These are phyloP conservation scores for Sarotherodon lohbergeri DNA, from an alignment of 2,113 vertebrate genomes.

Conservation along the genomic window DNA sequence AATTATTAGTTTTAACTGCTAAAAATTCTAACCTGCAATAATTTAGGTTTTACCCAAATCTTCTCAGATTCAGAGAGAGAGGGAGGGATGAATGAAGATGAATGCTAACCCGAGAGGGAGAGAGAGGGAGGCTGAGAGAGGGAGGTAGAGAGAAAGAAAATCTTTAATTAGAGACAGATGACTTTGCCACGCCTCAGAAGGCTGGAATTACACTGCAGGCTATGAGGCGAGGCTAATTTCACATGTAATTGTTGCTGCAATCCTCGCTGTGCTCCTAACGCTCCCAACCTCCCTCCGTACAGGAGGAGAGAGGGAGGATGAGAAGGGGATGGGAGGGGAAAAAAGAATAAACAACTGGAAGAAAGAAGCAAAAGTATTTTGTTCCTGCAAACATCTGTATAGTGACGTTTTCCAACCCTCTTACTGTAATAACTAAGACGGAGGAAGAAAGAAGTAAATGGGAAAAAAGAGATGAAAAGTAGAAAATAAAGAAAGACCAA, in stretches of 20 bases:
- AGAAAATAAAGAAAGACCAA: neutral
- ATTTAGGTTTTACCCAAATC: neutral
- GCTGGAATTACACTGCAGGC: conserved; percentile 70
- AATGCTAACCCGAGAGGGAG: neutral
- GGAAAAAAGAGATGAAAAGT: neutral
- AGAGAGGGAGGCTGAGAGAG: neutral
- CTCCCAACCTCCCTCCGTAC: conserved; percentile 18
- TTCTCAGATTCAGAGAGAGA: neutral
- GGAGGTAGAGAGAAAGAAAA: conserved; percentile 12
- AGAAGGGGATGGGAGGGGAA: neutral
- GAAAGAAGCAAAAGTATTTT: conserved; percentile 5
- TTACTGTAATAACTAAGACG: neutral
- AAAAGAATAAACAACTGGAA: neutral
- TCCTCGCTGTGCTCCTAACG: conserved; percentile 41
- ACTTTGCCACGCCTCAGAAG: conserved; percentile 67
- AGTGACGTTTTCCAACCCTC: neutral
- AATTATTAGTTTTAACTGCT: neutral
- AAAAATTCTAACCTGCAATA: neutral
- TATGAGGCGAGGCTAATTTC: conserved; percentile 67
- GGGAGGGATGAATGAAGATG: neutral
- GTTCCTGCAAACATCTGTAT: neutral
- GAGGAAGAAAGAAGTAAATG: neutral
- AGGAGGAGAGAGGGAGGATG: neutral
- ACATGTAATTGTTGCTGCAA: conserved; percentile 67
- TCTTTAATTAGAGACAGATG: conserved; percentile 72